Evolutionary conservation across 1,140 invertebrate species (phyloP), one percentile per base, ranked within the genome.

Genomic region (Papilio machaon): DNA sequence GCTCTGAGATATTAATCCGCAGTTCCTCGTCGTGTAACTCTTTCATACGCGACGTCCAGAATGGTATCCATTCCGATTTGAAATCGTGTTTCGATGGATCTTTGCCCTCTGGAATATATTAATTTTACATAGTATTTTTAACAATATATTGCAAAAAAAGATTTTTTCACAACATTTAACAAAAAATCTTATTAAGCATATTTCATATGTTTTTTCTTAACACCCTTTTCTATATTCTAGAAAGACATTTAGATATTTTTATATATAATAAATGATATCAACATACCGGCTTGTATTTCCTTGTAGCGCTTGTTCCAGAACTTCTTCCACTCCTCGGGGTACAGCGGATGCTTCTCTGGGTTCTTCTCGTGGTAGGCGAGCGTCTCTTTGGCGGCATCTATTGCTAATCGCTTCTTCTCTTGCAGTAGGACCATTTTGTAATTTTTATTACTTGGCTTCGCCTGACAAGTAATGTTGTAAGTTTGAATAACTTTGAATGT

Each of bases 281-380:
- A 83, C 84, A 84, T 73, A 94, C 95, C 95, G 10, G 95, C 92
- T 90, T 97, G 96, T 67, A 98, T 93, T 90, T 98, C 97, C 89
- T 98, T 98, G 88, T 98, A 98, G 0, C 97, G 95, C 7, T 95
- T 93, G 86, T 97, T 97, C 97, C 97, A 98, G 88, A 98, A 98
- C 87, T 96, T 97, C 87, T 98, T 98, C 97, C 97, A 98, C 86
- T 98, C 97, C 23, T 97, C 97, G 0, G 97, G 97, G 88, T 98
- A 98, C 7, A 96, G 95, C 0, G 97, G 97, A 95, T 98, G 97
- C 85, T 98, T 98, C 86, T 98, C 97, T 0, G 97, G 97, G 91
- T 97, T 97, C 85, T 97, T 97, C 85, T 98, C 96, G 88, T 97
- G 97, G 67, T 97, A 97, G 81, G 96, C 96, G 1, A 97, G 95